Evolutionary conservation across 2,888 invertebrate species (phyloP).

Genomic region (Hypomecis atomaria): DNA sequence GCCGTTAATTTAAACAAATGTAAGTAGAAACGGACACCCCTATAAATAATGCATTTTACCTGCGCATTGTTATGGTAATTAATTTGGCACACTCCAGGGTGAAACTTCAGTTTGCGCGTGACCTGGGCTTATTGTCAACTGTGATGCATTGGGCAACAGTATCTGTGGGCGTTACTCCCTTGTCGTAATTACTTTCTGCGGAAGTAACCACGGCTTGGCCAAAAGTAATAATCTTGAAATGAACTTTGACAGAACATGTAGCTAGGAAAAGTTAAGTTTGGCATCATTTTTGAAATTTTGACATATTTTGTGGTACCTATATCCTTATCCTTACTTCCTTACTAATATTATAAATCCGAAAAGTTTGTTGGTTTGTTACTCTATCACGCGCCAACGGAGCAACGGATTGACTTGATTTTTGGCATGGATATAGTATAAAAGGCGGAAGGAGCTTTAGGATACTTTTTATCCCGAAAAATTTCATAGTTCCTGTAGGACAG

Average conservation of each 20-base stretch:
- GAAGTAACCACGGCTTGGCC: background rate
- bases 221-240: background rate
- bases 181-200: conserved; percentile 10
- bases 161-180: background rate
- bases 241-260: background rate
- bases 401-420: no score
- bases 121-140: conserved; percentile 42
- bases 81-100: conserved; percentile 68
- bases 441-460: no score
- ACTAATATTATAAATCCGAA: no score
- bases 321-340: no score
- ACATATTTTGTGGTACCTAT: no score
- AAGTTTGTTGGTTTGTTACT: no score
- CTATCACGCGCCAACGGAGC: no score
- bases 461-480: no score
- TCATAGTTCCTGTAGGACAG: no score
- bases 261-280: no score
- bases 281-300: no score
- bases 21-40: conserved; percentile 60
- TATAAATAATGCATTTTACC: conserved; percentile 76
- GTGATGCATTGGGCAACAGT: conserved; percentile 25
- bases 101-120: conserved; percentile 54
- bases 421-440: no score
- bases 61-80: conserved; percentile 75
- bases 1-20: conserved; percentile 56